A percentile compares a stretch with the other conserved stretches of the same genome.
phyloP scores from a whole-genome alignment of 2,888 invertebrate genomes.

The Drosophila mimetica region DNA sequence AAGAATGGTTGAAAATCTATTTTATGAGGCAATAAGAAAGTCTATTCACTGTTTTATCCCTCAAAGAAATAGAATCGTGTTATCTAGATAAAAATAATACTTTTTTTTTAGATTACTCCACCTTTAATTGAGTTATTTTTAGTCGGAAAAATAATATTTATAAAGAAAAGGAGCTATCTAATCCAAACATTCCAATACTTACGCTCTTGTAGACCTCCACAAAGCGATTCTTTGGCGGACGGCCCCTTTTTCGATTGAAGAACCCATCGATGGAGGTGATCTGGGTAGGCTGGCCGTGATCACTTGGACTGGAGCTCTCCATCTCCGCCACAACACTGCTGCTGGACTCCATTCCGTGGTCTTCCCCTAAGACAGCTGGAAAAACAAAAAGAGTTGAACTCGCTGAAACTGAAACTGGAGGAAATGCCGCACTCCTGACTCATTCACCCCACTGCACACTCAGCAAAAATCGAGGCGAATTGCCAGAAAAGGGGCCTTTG shows the following conservation, averaged over 20 bases:
- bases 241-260: conserved; percentile 95
- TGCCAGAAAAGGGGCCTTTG: conserved; percentile 37
- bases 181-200: conserved; percentile 83
- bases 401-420: neutral
- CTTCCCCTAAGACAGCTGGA: conserved; percentile 17
- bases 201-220: conserved; percentile 96
- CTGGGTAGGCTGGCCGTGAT: conserved; percentile 65
- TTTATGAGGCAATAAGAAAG: too few relatives aligned
- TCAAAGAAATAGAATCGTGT: too few relatives aligned
- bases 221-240: conserved; percentile 98
- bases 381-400: neutral
- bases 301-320: neutral
- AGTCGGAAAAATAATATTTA: too few relatives aligned
- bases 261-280: conserved; percentile 93
- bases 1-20: too few relatives aligned
- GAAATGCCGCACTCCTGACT: conserved; percentile 31
- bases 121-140: too few relatives aligned
- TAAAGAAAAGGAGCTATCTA: too few relatives aligned
- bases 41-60: too few relatives aligned
- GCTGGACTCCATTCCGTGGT: conserved; percentile 25
- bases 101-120: too few relatives aligned
- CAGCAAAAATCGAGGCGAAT: conserved; percentile 48
- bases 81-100: too few relatives aligned
- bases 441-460: conserved; percentile 24
- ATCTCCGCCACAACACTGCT: conserved; percentile 40